Evolutionary conservation across 1,140 invertebrate species (phyloP).

Genomic region (Papilio polytes): DNA sequence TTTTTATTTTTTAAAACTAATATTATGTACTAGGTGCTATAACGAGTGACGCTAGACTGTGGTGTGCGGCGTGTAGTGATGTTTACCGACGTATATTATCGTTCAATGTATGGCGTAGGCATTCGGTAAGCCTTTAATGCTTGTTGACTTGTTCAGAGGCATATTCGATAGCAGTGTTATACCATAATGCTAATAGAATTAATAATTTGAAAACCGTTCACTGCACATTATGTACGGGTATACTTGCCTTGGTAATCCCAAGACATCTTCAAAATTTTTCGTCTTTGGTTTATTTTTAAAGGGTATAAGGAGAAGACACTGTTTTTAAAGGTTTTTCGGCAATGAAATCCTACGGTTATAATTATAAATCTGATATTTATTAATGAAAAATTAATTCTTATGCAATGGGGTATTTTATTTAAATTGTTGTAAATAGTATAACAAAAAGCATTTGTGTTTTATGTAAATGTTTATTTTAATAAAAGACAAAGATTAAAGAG

Average conservation of each 20-base stretch:
- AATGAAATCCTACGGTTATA: too few species aligned
- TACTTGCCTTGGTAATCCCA: too few species aligned
- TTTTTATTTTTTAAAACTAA: conserved; percentile 13
- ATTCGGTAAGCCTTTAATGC: conserved; percentile 61
- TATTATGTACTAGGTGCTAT: background rate
- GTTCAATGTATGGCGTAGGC: conserved; percentile 39
- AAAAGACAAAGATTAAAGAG: conserved; percentile 75
- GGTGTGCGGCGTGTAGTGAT: conserved; percentile 40
- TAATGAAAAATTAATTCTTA: too few species aligned
- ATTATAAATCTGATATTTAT: too few species aligned
- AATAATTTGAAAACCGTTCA: background rate
- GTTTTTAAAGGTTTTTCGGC: too few species aligned
- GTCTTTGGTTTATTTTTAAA: too few species aligned
- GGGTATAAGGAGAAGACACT: too few species aligned
- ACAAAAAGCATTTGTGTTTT: conserved; percentile 33
- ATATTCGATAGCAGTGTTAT: conserved; percentile 33
- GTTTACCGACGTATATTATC: conserved; percentile 44
- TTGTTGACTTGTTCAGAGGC: conserved; percentile 46
- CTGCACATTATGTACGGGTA: background rate
- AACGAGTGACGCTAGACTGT: conserved; percentile 32
- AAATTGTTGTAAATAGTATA: background rate
- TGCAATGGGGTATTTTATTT: background rate
- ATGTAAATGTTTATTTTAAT: conserved; percentile 63
- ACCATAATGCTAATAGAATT: background rate
- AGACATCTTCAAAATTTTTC: too few species aligned